phyloP scores from a whole-genome alignment of 1,140 invertebrate genomes.

The Micrasema minimum region DNA sequence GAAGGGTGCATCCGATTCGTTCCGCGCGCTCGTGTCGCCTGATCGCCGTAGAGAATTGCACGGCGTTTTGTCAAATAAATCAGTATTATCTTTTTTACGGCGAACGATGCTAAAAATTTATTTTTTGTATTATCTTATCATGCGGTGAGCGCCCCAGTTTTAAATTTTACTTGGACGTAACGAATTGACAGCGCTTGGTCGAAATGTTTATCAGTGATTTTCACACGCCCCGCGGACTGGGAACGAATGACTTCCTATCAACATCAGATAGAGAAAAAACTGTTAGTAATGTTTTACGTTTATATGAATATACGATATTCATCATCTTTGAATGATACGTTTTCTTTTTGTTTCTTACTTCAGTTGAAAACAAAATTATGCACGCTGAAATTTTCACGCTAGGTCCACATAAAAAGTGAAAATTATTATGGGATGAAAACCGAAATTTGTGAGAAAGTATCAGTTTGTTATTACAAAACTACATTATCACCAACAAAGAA shows the following conservation, averaged over 20 bases:
- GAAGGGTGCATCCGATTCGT: slow-evolving; percentile 26
- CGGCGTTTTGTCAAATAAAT: slow-evolving; percentile 42
- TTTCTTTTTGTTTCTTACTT: too few species aligned
- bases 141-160: slow-evolving; percentile 26
- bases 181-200: slow-evolving; percentile 35
- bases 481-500: too few species aligned
- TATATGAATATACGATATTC: too few species aligned
- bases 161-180: slow-evolving; percentile 23
- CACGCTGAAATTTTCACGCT: too few species aligned
- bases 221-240: slow-evolving; percentile 21
- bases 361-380: too few species aligned
- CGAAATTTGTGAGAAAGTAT: too few species aligned
- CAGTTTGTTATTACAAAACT: too few species aligned
- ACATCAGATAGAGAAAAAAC: too few species aligned
- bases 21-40: slow-evolving; percentile 27
- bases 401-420: too few species aligned
- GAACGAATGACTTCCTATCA: not conserved
- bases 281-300: too few species aligned
- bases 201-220: slow-evolving; percentile 19
- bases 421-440: too few species aligned
- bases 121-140: slow-evolving; percentile 35
- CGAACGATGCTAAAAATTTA: slow-evolving; percentile 27
- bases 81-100: slow-evolving; percentile 43
- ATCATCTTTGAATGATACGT: too few species aligned
- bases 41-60: slow-evolving; percentile 19